Conservation (phyloP, 2,888 invertebrate species). For the Ephialtes manifestator region DNA sequence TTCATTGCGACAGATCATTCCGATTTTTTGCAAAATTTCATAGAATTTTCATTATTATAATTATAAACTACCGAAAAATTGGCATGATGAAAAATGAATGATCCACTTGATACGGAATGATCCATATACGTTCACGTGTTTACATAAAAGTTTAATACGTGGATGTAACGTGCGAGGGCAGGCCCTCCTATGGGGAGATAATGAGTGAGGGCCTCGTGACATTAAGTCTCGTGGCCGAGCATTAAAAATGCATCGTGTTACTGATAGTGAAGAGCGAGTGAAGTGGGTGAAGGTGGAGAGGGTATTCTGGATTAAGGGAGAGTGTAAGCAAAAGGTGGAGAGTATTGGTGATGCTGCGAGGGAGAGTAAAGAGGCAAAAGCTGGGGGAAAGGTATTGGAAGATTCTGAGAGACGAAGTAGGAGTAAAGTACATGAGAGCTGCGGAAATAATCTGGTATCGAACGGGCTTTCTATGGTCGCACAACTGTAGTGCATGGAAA, state of each 20-base stretch:
- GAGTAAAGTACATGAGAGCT: constrained; percentile 12
- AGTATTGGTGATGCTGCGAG: background rate
- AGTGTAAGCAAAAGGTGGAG: background rate
- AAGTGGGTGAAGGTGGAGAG: background rate
- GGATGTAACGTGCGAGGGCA: background rate
- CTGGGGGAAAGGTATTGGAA: background rate
- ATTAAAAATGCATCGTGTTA: constrained; percentile 50
- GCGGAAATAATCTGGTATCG: constrained; percentile 41
- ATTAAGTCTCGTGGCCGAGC: constrained; percentile 24
- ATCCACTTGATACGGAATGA: no score
- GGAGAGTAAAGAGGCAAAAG: background rate
- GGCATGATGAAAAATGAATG: no score
- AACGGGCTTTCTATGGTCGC: constrained; percentile 18
- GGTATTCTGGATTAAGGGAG: background rate
- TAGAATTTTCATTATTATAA: no score
- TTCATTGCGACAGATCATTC: no score
- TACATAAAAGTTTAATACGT: background rate
- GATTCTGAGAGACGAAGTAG: background rate
- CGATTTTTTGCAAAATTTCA: no score
- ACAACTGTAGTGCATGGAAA: background rate
- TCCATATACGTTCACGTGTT: background rate
- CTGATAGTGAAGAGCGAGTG: background rate
- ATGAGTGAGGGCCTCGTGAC: background rate
- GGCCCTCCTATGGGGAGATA: background rate
- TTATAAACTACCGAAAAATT: no score